Conservation (phyloP, 2,113 vertebrate species). For the Marmota monax region DNA sequence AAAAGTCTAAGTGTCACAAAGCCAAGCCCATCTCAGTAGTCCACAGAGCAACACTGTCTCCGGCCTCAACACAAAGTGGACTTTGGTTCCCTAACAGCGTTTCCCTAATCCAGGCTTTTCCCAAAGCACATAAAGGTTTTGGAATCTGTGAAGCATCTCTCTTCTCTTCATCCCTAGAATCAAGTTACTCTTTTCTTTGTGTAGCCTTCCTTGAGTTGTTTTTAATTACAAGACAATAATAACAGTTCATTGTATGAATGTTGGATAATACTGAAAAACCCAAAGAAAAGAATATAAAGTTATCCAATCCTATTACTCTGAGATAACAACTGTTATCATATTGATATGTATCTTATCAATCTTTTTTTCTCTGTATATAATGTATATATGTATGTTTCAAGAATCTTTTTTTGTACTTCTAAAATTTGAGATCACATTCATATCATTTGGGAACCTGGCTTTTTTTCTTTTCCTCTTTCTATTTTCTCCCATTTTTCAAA, state of each 20-base stretch:
- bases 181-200: not conserved
- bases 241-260: constrained; percentile 7
- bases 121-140: not conserved
- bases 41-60: too few species aligned
- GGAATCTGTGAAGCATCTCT: not conserved
- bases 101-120: not conserved
- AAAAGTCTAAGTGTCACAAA: accelerated
- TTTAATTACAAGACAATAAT: not conserved
- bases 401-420: not conserved
- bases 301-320: not conserved
- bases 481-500: not conserved
- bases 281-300: constrained; percentile 49
- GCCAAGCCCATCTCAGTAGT: not conserved
- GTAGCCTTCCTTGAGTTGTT: not conserved
- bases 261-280: constrained; percentile 12
- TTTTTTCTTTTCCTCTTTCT: not conserved
- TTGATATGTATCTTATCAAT: not conserved
- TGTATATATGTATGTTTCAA: not conserved
- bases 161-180: not conserved
- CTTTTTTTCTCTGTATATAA: not conserved
- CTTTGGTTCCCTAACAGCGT: accelerated
- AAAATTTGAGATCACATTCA: not conserved
- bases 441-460: not conserved
- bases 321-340: not conserved
- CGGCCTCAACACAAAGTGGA: not conserved